Evolutionary conservation across 2,113 vertebrate genomes (phyloP).

Genomic region (Chrysemys picta): DNA sequence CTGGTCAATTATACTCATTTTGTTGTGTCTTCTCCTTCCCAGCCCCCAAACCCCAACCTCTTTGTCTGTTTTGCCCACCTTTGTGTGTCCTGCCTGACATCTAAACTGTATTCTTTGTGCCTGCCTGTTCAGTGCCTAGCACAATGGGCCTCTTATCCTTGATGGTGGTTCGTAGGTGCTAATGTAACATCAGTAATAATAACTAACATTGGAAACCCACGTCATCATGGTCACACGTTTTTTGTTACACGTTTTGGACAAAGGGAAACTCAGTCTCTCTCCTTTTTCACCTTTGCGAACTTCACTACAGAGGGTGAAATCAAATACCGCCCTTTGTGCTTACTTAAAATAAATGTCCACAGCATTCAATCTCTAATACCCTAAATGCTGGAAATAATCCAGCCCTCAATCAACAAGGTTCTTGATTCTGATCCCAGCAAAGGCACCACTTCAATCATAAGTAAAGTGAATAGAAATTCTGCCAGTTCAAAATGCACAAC

Average conservation of each 20-base stretch:
- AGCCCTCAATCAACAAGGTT: slow-evolving; percentile 36
- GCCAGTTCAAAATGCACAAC: background rate
- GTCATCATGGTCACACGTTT: background rate
- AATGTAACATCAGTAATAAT: background rate
- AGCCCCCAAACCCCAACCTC: background rate
- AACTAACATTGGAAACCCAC: background rate
- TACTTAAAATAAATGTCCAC: slow-evolving; percentile 38
- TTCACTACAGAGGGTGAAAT: background rate
- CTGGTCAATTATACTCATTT: background rate
- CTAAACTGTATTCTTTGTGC: background rate
- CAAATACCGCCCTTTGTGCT: background rate
- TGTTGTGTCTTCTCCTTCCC: background rate
- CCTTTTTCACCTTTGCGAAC: slow-evolving; percentile 1
- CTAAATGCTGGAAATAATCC: slow-evolving; percentile 32
- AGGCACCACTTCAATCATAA: background rate
- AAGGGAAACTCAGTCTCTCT: background rate
- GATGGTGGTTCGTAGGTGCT: background rate
- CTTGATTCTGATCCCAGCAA: slow-evolving; percentile 12
- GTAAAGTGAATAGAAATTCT: background rate
- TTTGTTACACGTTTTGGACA: background rate
- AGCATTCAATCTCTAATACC: slow-evolving; percentile 24
- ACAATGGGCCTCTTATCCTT: background rate
- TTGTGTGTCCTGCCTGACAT: background rate
- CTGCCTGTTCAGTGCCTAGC: background rate
- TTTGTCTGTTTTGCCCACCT: background rate